Percentiles rank a stretch among this genome's conserved stretches.
These are phyloP conservation scores for Pocillopora meandrina DNA, from an alignment of 92 coral and sea anemone genomes.

Conservation along the genomic window DNA sequence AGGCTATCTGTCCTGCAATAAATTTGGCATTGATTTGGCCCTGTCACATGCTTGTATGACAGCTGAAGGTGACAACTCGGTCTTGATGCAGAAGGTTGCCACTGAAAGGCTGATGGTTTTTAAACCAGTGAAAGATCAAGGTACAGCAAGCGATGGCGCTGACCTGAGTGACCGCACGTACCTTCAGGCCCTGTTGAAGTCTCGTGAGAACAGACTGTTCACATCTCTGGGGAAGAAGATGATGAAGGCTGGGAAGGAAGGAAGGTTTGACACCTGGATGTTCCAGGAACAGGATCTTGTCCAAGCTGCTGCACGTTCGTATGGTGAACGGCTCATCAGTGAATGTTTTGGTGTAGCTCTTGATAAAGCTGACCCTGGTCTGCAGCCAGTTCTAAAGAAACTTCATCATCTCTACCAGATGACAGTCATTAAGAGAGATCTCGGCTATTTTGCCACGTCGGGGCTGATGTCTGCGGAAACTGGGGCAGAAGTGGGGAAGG, in stretches of 20 bases:
- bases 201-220: slow-evolving; percentile 75
- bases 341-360: slow-evolving; percentile 69
- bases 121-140: slow-evolving; percentile 55
- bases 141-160: slow-evolving; percentile 38
- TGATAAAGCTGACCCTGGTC: slow-evolving; percentile 63
- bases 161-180: slow-evolving; percentile 58
- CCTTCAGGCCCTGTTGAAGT: slow-evolving; percentile 68
- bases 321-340: slow-evolving; percentile 83
- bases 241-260: slow-evolving; percentile 70
- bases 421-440: slow-evolving; percentile 62
- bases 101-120: slow-evolving; percentile 79
- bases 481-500: slow-evolving; percentile 70
- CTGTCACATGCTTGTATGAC: slow-evolving; percentile 88
- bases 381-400: slow-evolving; percentile 68
- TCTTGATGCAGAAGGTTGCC: slow-evolving; percentile 91
- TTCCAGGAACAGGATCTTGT: slow-evolving; percentile 82
- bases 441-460: slow-evolving; percentile 81
- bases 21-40: slow-evolving; percentile 70
- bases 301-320: slow-evolving; percentile 77
- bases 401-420: slow-evolving; percentile 75
- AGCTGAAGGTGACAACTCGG: slow-evolving; percentile 93
- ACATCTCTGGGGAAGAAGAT: slow-evolving; percentile 82
- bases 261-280: slow-evolving; percentile 83
- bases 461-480: slow-evolving; percentile 64
- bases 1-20: slow-evolving; percentile 90